phyloP scores from a whole-genome alignment of 1,140 invertebrate species.

The Dermatophagoides farinae region DNA sequence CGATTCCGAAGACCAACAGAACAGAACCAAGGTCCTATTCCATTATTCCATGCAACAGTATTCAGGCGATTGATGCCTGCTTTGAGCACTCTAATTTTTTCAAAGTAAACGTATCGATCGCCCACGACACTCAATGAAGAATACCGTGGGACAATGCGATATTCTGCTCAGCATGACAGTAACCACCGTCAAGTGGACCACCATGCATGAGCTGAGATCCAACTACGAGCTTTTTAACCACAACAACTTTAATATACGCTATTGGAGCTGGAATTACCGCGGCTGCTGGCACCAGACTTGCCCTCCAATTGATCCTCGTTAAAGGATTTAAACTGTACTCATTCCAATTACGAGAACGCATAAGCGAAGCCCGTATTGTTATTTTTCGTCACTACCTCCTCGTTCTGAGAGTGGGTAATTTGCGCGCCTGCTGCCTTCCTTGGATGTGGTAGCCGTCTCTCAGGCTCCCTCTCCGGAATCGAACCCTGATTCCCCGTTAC shows the following conservation, averaged over 20 bases:
- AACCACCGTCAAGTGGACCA: slow-evolving; percentile 27
- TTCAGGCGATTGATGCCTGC: slow-evolving; percentile 26
- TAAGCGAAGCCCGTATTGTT: too few relatives aligned
- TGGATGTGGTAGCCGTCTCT: slow-evolving; percentile 79
- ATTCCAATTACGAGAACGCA: too few relatives aligned
- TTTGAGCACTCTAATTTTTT: slow-evolving; percentile 48
- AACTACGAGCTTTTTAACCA: too few relatives aligned
- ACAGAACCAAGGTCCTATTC: slow-evolving; percentile 25
- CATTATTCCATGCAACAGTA: slow-evolving; percentile 16
- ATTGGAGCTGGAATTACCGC: too few relatives aligned
- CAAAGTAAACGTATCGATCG: slow-evolving; percentile 41
- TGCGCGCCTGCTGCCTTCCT: slow-evolving; percentile 74
- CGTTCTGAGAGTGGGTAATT: slow-evolving; percentile 43
- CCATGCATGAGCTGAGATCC: slow-evolving; percentile 20
- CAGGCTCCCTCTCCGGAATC: slow-evolving; percentile 50
- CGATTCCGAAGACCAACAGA: slow-evolving; percentile 32
- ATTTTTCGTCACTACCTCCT: too few relatives aligned
- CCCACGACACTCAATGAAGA: slow-evolving; percentile 26
- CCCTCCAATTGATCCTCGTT: too few relatives aligned
- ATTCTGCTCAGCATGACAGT: neutral
- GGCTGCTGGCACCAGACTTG: too few relatives aligned
- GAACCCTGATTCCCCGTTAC: slow-evolving; percentile 39
- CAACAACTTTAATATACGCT: too few relatives aligned
- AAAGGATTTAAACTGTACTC: too few relatives aligned
- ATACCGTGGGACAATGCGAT: slow-evolving; percentile 21